phyloP scores from a whole-genome alignment of 1,140 invertebrate genomes.

The Hycleus cichorii region DNA sequence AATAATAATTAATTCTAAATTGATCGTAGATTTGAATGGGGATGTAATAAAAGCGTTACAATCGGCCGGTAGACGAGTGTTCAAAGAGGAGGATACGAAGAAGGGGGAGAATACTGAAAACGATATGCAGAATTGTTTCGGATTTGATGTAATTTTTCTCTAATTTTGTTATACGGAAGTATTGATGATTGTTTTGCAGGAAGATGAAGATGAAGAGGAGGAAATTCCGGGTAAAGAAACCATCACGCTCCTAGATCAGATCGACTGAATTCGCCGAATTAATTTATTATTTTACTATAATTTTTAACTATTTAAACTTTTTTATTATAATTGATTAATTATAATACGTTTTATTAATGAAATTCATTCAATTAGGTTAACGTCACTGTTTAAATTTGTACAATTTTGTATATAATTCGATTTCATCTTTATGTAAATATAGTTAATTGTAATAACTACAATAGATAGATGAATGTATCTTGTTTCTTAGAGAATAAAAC shows the following conservation, averaged over 20 bases:
- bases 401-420: background rate
- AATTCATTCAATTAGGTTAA: background rate
- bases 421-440: background rate
- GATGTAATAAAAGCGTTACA: constrained; percentile 38
- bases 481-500: no score
- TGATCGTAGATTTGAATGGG: constrained; percentile 34
- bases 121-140: constrained; percentile 77
- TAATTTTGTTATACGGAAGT: background rate
- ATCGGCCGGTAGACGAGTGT: constrained; percentile 27
- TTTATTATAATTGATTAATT: background rate
- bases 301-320: background rate
- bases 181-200: constrained; percentile 13
- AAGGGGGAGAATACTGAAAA: constrained; percentile 41
- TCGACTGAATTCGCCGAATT: constrained; percentile 23
- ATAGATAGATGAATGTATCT: no score
- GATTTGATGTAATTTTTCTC: constrained; percentile 64
- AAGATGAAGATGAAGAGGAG: constrained; percentile 35
- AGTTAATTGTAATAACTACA: background rate
- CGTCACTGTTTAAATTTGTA: background rate
- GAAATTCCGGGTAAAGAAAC: constrained; percentile 27
- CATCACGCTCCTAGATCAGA: constrained; percentile 30
- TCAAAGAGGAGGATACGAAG: constrained; percentile 37
- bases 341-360: background rate
- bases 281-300: background rate
- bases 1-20: background rate